Conservation (phyloP, 2,888 invertebrate species). For the Invenusta paracnida region DNA sequence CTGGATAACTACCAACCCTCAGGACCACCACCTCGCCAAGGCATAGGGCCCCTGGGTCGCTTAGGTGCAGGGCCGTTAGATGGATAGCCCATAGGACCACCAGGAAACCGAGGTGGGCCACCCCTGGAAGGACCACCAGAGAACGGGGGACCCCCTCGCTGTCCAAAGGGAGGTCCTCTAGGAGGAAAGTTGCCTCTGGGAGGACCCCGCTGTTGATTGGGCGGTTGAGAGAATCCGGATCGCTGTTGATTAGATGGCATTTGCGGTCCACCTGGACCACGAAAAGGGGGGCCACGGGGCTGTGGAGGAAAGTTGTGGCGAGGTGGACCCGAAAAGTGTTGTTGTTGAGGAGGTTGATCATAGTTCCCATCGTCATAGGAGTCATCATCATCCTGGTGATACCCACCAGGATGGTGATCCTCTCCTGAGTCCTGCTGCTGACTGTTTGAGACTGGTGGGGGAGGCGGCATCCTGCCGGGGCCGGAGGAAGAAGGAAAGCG, state of each 20-base stretch:
- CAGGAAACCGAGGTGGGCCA: not conserved
- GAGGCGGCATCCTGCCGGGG: not conserved
- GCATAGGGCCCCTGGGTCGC: not conserved
- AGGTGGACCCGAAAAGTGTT: too few relatives aligned
- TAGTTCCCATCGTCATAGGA: not conserved
- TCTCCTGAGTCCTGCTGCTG: not conserved
- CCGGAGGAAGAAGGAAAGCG: too few relatives aligned
- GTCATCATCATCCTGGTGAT: not conserved
- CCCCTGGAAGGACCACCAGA: not conserved
- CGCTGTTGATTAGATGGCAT: not conserved
- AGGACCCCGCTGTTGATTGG: not conserved
- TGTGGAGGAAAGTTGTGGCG: not conserved
- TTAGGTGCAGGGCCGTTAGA: not conserved
- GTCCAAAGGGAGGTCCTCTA: not conserved
- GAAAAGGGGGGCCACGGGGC: not conserved
- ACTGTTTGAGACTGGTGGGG: not conserved
- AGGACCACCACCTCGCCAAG: too few relatives aligned
- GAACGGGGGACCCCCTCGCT: not conserved
- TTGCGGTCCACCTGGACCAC: not conserved
- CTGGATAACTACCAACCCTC: too few relatives aligned
- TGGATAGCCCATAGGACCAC: not conserved
- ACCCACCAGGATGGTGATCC: not conserved
- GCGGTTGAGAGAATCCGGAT: not conserved
- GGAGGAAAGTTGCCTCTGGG: conserved; percentile 7
- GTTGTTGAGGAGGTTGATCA: not conserved